phyloP scores from a whole-genome alignment of 1,140 invertebrate species.

The Pseudomyrmex concolor region DNA sequence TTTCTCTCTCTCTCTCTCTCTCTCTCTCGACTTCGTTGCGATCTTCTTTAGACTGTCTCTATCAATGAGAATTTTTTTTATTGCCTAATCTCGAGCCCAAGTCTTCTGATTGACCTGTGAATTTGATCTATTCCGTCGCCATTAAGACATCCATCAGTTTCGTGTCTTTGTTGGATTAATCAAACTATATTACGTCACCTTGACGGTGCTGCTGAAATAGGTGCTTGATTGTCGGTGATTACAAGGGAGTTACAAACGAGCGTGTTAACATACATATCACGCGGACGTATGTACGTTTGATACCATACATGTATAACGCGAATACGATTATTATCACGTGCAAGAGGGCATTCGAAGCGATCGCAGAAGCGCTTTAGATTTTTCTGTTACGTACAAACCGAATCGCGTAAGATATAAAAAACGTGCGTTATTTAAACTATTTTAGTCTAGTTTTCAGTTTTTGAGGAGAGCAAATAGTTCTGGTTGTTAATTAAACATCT shows the following conservation, averaged over 20 bases:
- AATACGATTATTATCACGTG: background rate
- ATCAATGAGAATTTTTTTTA: slow-evolving; percentile 18
- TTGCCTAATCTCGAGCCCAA: background rate
- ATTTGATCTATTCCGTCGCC: slow-evolving; percentile 42
- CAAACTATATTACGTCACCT: slow-evolving; percentile 51
- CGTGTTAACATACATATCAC: slow-evolving; percentile 25
- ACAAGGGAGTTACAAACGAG: slow-evolving; percentile 20
- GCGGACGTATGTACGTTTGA: slow-evolving; percentile 10
- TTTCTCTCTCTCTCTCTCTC: background rate
- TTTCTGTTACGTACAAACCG: background rate
- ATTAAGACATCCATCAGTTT: slow-evolving; percentile 49
- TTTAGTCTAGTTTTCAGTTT: background rate
- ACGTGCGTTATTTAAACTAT: no score
- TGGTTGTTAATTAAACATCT: background rate
- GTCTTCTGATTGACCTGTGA: background rate
- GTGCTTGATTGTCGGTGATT: slow-evolving; percentile 64
- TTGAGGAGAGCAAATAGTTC: background rate
- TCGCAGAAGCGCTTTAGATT: background rate
- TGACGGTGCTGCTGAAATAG: slow-evolving; percentile 57
- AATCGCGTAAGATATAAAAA: no score
- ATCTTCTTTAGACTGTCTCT: background rate
- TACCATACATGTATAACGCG: background rate
- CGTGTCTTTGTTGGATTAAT: slow-evolving; percentile 54
- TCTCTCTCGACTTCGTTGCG: background rate
- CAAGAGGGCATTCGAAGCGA: background rate